phyloP scores from a whole-genome alignment of 2,797 vertebrate species.

The Chrysocyon brachyurus region DNA sequence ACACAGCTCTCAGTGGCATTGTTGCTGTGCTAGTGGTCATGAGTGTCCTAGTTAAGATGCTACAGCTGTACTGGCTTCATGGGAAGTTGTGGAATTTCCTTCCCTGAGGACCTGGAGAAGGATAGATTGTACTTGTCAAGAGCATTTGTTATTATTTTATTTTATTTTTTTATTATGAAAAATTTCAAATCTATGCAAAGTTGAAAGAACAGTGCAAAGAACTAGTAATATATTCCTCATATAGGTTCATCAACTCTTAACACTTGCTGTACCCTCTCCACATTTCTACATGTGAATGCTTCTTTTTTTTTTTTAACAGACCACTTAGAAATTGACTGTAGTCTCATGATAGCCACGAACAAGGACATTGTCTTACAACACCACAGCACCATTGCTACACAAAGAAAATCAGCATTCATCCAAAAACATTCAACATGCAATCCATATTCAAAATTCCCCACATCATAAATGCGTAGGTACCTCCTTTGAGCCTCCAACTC shows the following conservation, averaged over 20 bases:
- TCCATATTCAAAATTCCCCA: background rate
- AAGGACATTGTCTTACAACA: background rate
- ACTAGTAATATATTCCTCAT: background rate
- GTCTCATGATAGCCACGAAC: background rate
- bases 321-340: background rate
- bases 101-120: background rate
- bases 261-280: background rate
- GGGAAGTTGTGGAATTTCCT: background rate
- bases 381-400: accelerated
- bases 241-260: background rate
- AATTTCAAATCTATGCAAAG: background rate
- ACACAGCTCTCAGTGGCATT: accelerated
- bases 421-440: background rate
- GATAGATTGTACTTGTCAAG: background rate
- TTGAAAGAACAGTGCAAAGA: background rate
- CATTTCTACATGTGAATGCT: background rate
- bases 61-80: background rate
- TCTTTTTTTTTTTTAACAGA: background rate
- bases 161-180: conserved; percentile 15
- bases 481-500: background rate
- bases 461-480: background rate
- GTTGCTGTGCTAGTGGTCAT: accelerated
- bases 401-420: background rate
- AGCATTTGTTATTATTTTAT: background rate
- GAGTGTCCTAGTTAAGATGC: background rate